Evolutionary conservation across 2,113 vertebrate genomes (phyloP).

Genomic region (Poecilia latipinna): DNA sequence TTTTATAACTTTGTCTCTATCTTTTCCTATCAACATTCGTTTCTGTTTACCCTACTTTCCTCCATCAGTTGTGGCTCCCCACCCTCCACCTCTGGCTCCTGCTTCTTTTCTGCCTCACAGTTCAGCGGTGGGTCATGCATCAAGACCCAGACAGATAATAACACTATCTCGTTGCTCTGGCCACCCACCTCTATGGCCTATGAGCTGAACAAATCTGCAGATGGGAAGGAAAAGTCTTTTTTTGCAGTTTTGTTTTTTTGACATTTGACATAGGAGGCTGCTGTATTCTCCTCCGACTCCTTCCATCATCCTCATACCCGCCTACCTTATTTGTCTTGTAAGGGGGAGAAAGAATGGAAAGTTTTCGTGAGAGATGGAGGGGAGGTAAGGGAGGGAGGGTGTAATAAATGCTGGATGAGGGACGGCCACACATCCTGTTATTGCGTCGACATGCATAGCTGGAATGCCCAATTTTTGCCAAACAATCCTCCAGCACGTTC

Average conservation of each 20-base stretch:
- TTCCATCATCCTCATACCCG: background rate
- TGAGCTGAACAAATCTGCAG: constrained; percentile 26
- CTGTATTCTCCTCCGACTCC: constrained; percentile 2
- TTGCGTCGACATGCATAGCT: constrained; percentile 75
- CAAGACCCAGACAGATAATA: constrained; percentile 39
- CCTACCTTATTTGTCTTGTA: constrained; percentile 18
- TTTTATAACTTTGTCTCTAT: constrained; percentile 68
- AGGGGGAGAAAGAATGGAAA: background rate
- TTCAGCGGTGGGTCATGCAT: constrained; percentile 63
- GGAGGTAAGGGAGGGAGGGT: background rate
- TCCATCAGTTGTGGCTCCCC: constrained; percentile 43
- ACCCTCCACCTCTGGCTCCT: constrained; percentile 1
- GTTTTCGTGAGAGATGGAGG: background rate
- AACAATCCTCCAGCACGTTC: constrained; percentile 10
- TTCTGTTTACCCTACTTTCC: constrained; percentile 47
- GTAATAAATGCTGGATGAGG: constrained; percentile 48
- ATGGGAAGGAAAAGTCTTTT: constrained; percentile 26
- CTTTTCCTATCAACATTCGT: constrained; percentile 21
- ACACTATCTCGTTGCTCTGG: constrained; percentile 18
- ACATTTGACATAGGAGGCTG: constrained; percentile 50
- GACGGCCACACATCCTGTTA: constrained; percentile 66
- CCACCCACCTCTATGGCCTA: constrained; percentile 60
- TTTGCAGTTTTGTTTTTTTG: constrained; percentile 32
- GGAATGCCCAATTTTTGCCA: constrained; percentile 57
- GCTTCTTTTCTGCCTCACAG: constrained; percentile 28